Conservation (phyloP, 1,140 invertebrate species). For the Drosophila pandora region DNA sequence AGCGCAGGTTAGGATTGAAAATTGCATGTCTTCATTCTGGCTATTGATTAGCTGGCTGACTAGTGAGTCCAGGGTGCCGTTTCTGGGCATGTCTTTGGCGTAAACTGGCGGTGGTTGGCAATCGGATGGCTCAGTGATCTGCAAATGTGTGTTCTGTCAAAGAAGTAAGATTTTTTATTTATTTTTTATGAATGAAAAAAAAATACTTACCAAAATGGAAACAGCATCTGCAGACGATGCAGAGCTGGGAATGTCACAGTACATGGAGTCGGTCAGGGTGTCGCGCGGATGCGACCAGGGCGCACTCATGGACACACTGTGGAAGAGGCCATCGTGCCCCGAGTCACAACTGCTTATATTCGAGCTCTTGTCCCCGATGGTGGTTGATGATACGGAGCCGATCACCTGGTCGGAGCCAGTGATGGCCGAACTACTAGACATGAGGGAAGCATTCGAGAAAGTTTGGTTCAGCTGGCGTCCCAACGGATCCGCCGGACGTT, state of each 20-base stretch:
- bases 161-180: too few relatives aligned
- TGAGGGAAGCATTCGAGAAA: slow-evolving; percentile 67
- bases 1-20: slow-evolving; percentile 44
- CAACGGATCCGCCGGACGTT: slow-evolving; percentile 15
- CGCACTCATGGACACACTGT: slow-evolving; percentile 71
- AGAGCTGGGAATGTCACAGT: slow-evolving; percentile 73
- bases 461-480: slow-evolving; percentile 71
- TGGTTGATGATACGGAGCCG: slow-evolving; percentile 60
- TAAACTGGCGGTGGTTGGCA: slow-evolving; percentile 45
- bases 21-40: slow-evolving; percentile 39
- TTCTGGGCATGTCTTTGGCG: slow-evolving; percentile 65
- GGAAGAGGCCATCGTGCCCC: slow-evolving; percentile 75
- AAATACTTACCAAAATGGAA: slow-evolving; percentile 42
- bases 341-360: slow-evolving; percentile 76
- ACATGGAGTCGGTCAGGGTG: slow-evolving; percentile 62
- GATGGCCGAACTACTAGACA: slow-evolving; percentile 65
- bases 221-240: slow-evolving; percentile 60
- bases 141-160: slow-evolving; percentile 50
- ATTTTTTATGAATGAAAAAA: too few relatives aligned
- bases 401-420: slow-evolving; percentile 56
- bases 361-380: slow-evolving; percentile 70
- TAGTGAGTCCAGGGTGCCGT: slow-evolving; percentile 46
- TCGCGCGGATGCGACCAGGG: slow-evolving; percentile 46
- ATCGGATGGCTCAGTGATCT: slow-evolving; percentile 53
- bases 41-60: slow-evolving; percentile 29